Evolutionary conservation across 2,113 vertebrate species (phyloP), one percentile per base, ranked within the genome.

Genomic region (Peucedramus taeniatus): DNA sequence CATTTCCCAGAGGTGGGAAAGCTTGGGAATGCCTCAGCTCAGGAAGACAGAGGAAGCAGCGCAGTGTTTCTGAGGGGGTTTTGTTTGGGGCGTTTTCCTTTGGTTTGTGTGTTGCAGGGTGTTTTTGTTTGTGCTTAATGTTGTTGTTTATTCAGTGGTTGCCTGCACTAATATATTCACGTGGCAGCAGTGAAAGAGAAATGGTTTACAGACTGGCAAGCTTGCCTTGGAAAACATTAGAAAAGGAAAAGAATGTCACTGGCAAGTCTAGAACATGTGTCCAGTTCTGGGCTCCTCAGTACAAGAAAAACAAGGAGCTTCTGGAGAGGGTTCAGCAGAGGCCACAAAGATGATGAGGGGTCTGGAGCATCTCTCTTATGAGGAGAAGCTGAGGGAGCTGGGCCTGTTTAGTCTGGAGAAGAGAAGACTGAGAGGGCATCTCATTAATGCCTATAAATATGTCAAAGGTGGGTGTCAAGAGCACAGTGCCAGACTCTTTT

Each of bases 61-160:
- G 2, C 19, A 8, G 31, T 7, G 10, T 35, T 61, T 22, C 26
- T 23, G 20, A 27, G 4, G 15, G 16, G 11, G 2, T 17, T 63
- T 40, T 8, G 4, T 24, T 68, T 0, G 0, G 9, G 23, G 7
- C 21, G 16, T 54, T 76, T 57, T 40, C 7, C 8, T 44, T 59
- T 18, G 31, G 5, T 59, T 65, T 76, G 40, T 70, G n/a, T 54
- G 56, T 54, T 54, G 39, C 2, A 0, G 72, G 18, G n/a, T 45
- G 54, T 15, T 39, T 70, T 93, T 74, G 22, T 54, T 31, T 45
- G 2, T 49, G 11, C 28, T 37, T 79, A 23, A 57, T 39, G 51
- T 27, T 19, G 2, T 7, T 35, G 27, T 30, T 88, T 56, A 63
- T 44, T 72, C 33, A 83, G 24, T 7, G 2, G 26, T 45, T 70